Percentiles rank a stretch among this genome's conserved stretches.
Conservation (phyloP, 2,113 vertebrate species). For the Felis chaus region DNA sequence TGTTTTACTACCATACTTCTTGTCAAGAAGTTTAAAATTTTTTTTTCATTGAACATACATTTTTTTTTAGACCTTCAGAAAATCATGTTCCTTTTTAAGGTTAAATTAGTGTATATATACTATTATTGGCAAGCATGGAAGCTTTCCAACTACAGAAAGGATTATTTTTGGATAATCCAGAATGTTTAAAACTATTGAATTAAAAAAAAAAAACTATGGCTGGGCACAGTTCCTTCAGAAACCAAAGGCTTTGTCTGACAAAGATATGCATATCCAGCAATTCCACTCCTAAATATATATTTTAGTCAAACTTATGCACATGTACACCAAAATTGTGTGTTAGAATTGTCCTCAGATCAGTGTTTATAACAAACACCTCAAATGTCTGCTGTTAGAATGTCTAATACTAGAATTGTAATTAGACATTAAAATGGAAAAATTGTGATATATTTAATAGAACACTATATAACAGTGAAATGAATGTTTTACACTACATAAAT, state of each 20-base stretch:
- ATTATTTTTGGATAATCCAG: neutral
- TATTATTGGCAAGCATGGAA: neutral
- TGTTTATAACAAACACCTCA: neutral
- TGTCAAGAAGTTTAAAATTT: neutral
- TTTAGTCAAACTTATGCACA: neutral
- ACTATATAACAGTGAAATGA: neutral
- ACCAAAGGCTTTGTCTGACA: neutral
- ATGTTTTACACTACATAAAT: neutral
- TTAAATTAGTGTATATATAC: neutral
- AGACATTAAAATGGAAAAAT: neutral
- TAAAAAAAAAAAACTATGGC: neutral
- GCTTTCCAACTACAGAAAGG: neutral
- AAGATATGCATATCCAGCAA: neutral
- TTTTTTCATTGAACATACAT: neutral
- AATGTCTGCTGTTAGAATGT: neutral
- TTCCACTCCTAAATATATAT: neutral
- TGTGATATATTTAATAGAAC: neutral
- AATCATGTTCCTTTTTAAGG: constrained; percentile 1
- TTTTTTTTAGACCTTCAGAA: neutral
- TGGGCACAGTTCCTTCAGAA: neutral
- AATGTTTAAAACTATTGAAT: neutral
- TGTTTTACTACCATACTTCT: neutral
- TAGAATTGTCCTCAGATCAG: neutral
- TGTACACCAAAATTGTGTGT: neutral
- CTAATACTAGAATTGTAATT: neutral